Base-by-base conservation (phyloP, 2,797 vertebrate genomes). In the Anabas testudineus region DNA sequence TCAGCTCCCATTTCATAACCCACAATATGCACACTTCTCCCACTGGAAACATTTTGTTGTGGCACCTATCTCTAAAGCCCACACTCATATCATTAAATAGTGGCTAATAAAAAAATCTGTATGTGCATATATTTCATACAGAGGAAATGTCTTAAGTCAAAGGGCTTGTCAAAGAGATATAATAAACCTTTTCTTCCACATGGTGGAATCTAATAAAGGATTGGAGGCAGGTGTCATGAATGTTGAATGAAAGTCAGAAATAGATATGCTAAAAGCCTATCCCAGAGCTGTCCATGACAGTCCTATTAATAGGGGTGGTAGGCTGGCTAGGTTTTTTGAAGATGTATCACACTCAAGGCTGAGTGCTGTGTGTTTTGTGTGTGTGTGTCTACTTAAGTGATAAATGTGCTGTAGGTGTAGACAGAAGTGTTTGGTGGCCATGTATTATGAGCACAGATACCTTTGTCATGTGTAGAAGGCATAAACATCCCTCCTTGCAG, bases 221-320 rank as follows among this genome's bases (percentile, higher is more conserved):
- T 80, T 63, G 55, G 71, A 83, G 78, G 84, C 89, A 87, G 87
- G 88, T 90, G 86, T 79, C 80, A 89, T 93, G 67, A 93, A 92
- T 91, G 87, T 90, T 93, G 88, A 78, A 93, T 92, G 91, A 87
- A 88, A 49, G 83, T 92, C 88, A 90, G 86, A 88, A 92, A 92
- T 91, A 92, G 90, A 92, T 90, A 88, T 85, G 87, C 87, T 91
- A 87, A 91, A 91, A 92, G 89, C 90, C 87, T 66, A 26, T 89
- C 84, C 83, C 81, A 80, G 81, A 86, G 86, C 86, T 68, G 49
- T 83, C 74, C 77, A 78, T 78, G 85, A 66, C 81, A 58, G 82
- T 71, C 65, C 87, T 90, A 90, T 90, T 91, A 89, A 87, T 90
- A 91, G 88, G 58, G 59, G 73, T n/a, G 65, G 37, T 26, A 75